Percentiles rank a stretch among this genome's conserved stretches.
phyloP scores from a whole-genome alignment of 2,797 vertebrate species.

The Sebastiscus tertius region DNA sequence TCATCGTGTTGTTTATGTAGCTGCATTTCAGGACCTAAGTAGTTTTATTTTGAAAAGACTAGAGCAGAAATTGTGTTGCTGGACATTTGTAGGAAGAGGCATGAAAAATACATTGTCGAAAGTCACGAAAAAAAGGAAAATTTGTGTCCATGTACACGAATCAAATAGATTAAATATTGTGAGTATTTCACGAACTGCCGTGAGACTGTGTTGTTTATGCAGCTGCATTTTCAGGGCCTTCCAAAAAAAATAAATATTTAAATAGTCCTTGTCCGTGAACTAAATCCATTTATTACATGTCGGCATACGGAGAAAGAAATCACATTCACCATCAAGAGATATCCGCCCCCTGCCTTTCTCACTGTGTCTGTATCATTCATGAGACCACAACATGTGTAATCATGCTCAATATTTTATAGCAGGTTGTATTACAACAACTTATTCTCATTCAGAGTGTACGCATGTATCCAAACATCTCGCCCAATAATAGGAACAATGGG shows the following conservation, averaged over 20 bases:
- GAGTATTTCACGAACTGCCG: accelerated
- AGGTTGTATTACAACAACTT: slow-evolving; percentile 82
- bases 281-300: background rate
- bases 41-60: too few relatives aligned
- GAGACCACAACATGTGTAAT: slow-evolving; percentile 77
- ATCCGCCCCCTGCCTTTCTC: background rate
- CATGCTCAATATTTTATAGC: slow-evolving; percentile 84
- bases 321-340: background rate
- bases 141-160: too few relatives aligned
- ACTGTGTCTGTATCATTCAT: slow-evolving; percentile 67
- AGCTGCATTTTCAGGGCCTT: background rate
- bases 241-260: background rate
- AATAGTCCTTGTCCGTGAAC: background rate
- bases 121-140: too few relatives aligned
- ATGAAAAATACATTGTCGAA: too few relatives aligned
- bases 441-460: slow-evolving; percentile 81
- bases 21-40: too few relatives aligned
- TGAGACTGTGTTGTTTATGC: too few relatives aligned
- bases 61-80: too few relatives aligned
- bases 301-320: slow-evolving; percentile 12
- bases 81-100: too few relatives aligned
- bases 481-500: slow-evolving; percentile 84
- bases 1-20: too few relatives aligned
- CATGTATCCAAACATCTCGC: slow-evolving; percentile 83
- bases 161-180: too few relatives aligned